Evolutionary conservation across 2,888 invertebrate genomes (phyloP), one percentile per base, ranked within the genome.

Genomic region (Xanthorhoe designata): DNA sequence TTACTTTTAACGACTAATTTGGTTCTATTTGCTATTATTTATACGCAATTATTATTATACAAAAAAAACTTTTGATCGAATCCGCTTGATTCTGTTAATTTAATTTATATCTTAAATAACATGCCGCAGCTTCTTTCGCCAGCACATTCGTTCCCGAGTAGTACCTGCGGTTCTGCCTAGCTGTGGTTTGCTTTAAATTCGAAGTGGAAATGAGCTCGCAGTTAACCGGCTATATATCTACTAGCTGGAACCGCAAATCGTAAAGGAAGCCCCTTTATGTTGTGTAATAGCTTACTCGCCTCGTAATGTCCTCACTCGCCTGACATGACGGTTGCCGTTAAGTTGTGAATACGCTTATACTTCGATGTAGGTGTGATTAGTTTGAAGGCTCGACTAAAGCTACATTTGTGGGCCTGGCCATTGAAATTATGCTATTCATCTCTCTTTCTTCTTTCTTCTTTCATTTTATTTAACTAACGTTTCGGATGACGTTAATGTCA

Each of bases 161-260:
- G 73, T 78, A 72, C 72, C 75, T 71, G 80, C 67, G 77, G 76
- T 76, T 66, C 71, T 67, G 75, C 69, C 75, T 77, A 86, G 83
- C 81, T 89, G 91, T 79, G 89, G 89, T 90, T 86, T 76, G 71
- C 78, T 81, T 84, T 80, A 85, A 88, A 89, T 87, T 82, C 78
- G 72, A 85, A 81, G 85, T 89, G 89, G 87, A 89, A 90, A 89
- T 89, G 88, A 86, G 86, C 80, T 78, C 60, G 81, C 85, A 82
- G 82, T 88, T 86, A 87, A 78, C 81, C 79, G 84, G 80, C 83
- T 55, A 81, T 78, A 78, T n/a, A n/a, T n/a, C n/a, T n/a, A n/a
- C 77, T 81, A 79, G 77, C 77, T 74, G 74, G 56, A 81, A 91
- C 92, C 90, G 83, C 91, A 91, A 90, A 89, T 83, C 81, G 86